Conservation (phyloP, 2,797 vertebrate species). For the Helarctos malayanus region DNA sequence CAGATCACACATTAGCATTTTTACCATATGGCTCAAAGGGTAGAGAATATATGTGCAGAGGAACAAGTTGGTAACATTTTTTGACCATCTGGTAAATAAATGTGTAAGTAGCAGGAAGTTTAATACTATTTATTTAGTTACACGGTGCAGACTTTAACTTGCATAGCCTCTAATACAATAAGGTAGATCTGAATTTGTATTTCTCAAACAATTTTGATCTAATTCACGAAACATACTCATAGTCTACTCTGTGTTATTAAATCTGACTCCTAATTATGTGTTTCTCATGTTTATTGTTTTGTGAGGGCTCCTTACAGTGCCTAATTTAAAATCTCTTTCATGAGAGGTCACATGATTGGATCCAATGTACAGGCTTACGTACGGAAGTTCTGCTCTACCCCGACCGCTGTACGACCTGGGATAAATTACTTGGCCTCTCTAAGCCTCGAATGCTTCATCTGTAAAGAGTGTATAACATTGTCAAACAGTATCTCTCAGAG, state of each 20-base stretch:
- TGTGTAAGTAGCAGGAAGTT: constrained; percentile 53
- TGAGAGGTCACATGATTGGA: not conserved
- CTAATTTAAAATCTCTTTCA: not conserved
- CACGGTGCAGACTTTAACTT: constrained; percentile 36
- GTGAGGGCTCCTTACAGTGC: not conserved
- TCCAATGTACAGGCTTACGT: not conserved
- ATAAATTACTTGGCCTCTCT: not conserved
- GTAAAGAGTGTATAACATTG: not conserved
- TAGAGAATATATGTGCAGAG: constrained; percentile 67
- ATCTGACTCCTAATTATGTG: not conserved
- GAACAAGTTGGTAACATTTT: constrained; percentile 57
- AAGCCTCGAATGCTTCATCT: not conserved
- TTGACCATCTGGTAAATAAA: constrained; percentile 76
- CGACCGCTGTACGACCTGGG: not conserved
- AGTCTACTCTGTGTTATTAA: not conserved
- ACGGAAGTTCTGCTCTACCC: not conserved
- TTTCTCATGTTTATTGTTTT: constrained; percentile 52
- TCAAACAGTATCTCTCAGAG: not conserved
- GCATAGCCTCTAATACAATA: constrained; percentile 38
- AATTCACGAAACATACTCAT: constrained; percentile 40
- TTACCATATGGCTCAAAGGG: constrained; percentile 76
- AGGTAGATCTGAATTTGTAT: constrained; percentile 39
- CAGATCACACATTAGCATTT: constrained; percentile 73
- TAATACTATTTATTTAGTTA: constrained; percentile 64
- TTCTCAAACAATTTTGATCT: constrained; percentile 52